A percentile compares a stretch with the other conserved stretches of the same genome.
These are phyloP conservation scores for Gymnopithys bicolor DNA, from an alignment of 2,797 vertebrate species.

Conservation along the genomic window DNA sequence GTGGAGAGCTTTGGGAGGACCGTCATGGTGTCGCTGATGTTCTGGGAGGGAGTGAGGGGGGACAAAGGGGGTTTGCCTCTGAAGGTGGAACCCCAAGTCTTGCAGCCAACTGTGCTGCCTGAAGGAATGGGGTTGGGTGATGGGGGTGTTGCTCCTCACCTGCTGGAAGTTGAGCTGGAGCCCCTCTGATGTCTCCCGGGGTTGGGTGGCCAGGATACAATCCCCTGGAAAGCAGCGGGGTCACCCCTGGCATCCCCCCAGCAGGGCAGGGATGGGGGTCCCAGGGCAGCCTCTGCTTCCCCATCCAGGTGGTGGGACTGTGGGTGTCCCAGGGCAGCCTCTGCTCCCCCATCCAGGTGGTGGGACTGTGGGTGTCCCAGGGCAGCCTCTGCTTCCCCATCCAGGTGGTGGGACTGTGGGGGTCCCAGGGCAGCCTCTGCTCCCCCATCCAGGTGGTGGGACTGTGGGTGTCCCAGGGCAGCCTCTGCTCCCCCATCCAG, in stretches of 20 bases:
- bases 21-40: conserved; percentile 90
- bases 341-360: too few species aligned
- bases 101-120: rapidly evolving
- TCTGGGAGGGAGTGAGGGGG: conserved; percentile 70
- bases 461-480: too few species aligned
- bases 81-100: background rate
- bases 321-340: too few species aligned
- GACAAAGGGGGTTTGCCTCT: rapidly evolving
- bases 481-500: too few species aligned
- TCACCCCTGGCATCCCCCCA: background rate
- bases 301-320: too few species aligned
- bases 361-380: background rate
- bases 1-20: conserved; percentile 92
- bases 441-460: too few species aligned
- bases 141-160: conserved; percentile 67
- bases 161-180: conserved; percentile 97
- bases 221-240: conserved; percentile 73
- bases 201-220: conserved; percentile 89
- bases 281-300: too few species aligned
- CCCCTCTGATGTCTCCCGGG: conserved; percentile 85
- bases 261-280: too few species aligned
- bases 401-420: too few species aligned
- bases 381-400: background rate
- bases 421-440: too few species aligned
- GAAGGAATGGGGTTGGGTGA: background rate